phyloP scores from a whole-genome alignment of 2,888 invertebrate species.

The Lycocerus yunnanus region DNA sequence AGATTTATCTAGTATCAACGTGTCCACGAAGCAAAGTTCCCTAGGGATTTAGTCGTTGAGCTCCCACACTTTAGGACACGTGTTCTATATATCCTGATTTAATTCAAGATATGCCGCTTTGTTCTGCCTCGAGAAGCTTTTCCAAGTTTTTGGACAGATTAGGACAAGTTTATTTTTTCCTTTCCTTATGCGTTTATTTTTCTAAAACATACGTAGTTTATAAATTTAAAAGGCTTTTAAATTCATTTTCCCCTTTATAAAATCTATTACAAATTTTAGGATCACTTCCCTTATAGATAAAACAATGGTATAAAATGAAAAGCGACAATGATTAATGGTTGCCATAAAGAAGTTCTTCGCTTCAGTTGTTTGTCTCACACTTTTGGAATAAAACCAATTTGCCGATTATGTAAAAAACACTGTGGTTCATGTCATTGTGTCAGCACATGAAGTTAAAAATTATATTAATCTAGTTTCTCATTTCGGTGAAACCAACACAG shows the following conservation, averaged over 20 bases:
- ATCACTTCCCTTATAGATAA: slow-evolving; percentile 11
- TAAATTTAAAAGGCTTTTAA: background rate
- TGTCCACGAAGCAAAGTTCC: slow-evolving; percentile 26
- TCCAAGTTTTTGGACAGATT: slow-evolving; percentile 20
- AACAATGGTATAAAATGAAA: slow-evolving; percentile 24
- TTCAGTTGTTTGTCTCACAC: slow-evolving; percentile 33
- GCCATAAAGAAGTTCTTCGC: slow-evolving; percentile 43
- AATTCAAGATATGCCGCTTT: slow-evolving; percentile 29
- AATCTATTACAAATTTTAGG: slow-evolving; percentile 9
- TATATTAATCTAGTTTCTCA: slow-evolving; percentile 28
- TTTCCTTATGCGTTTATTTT: background rate
- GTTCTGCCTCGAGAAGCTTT: slow-evolving; percentile 18
- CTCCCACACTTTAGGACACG: slow-evolving; percentile 29
- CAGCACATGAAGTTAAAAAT: slow-evolving; percentile 23
- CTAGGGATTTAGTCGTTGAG: slow-evolving; percentile 27
- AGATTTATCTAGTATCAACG: slow-evolving; percentile 33
- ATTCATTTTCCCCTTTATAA: slow-evolving; percentile 2
- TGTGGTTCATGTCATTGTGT: slow-evolving; percentile 23
- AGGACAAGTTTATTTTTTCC: background rate
- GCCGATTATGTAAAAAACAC: slow-evolving; percentile 36
- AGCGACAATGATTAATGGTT: slow-evolving; percentile 45
- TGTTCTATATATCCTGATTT: slow-evolving; percentile 30
- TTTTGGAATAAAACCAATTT: slow-evolving; percentile 42
- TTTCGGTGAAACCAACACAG: background rate
- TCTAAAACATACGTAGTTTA: background rate